Conservation (phyloP, 2,113 vertebrate species). For the Lasiurus cinereus region DNA sequence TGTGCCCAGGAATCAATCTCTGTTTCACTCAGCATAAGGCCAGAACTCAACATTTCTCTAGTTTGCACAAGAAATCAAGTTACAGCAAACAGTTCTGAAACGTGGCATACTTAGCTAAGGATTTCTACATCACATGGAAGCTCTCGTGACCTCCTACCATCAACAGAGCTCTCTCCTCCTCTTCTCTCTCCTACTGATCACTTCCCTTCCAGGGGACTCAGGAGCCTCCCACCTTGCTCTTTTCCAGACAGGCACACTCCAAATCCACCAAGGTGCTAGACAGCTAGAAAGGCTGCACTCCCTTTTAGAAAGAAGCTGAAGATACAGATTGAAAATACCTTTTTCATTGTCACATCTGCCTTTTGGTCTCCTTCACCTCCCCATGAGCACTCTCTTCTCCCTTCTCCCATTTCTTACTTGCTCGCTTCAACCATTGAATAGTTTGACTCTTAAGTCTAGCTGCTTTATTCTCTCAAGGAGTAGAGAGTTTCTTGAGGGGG, state of each 20-base stretch:
- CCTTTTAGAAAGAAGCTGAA: not conserved
- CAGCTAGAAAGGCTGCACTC: not conserved
- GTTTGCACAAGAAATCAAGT: not conserved
- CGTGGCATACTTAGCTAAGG: not conserved
- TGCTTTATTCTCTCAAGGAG: not conserved
- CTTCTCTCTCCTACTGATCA: fast-evolving
- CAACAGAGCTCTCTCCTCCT: not conserved
- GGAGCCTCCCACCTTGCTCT: not conserved
- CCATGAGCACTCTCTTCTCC: not conserved
- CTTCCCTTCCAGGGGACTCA: no score
- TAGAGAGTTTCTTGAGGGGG: not conserved
- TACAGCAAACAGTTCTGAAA: not conserved
- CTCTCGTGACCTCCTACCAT: not conserved
- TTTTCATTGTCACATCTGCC: not conserved
- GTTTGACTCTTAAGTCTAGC: not conserved
- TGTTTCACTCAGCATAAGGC: not conserved
- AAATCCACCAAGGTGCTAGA: not conserved
- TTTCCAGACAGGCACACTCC: no score
- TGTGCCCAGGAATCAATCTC: not conserved
- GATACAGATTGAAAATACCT: not conserved
- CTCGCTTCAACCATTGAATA: not conserved
- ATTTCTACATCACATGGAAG: fast-evolving
- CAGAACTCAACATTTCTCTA: not conserved
- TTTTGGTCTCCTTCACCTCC: not conserved
- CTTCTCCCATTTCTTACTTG: not conserved